Base-by-base conservation (phyloP, 2,113 vertebrate species). In the Scortum barcoo region DNA sequence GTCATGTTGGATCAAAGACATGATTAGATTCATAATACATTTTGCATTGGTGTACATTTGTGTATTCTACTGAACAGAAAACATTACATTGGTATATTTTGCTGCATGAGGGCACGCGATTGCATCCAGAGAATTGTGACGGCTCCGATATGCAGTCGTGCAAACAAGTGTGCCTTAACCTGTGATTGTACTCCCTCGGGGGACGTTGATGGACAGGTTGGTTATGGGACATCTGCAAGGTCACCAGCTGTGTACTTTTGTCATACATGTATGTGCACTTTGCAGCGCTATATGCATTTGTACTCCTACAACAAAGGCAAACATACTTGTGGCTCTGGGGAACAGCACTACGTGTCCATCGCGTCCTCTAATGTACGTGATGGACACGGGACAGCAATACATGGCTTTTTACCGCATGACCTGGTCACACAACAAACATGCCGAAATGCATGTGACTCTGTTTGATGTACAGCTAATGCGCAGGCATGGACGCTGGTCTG, bases 261-360 rank as follows among this genome's bases (percentile, higher is more conserved):
- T 58, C 56, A 50, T 60, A 91, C 90, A 89, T 24, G 79, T 36
- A 75, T 90, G 80, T 89, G 80, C 89, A 86, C 87, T 91, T 86
- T 40, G 20, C 62, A 13, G 56, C 17, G 70, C 67, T 72, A 17
- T 36, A 61, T 54, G 67, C 62, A 73, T 84, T 86, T 80, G 70
- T 74, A 24, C 61, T 62, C 50, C 14, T 22, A 17, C 50, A 20
- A 66, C 48, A 60, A 60, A 76, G 50, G 56, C 5, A 78, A 82
- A 75, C 84, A 62, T 19, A 51, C 63, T 7, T 28, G 26, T 26
- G 16, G 54, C 88, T 53, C 42, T 2, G 0, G 72, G 84, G 79
- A 89, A 61, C 24, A 40, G 51, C n/a, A 56, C 30, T 13, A 33
- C 67, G 26, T 70, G 70, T 74, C 83, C 53, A 56, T 79, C 83